Percentiles rank a stretch among this genome's conserved stretches.
Conservation (phyloP, 2,797 vertebrate genomes). For the Bovichtus diacanthus region DNA sequence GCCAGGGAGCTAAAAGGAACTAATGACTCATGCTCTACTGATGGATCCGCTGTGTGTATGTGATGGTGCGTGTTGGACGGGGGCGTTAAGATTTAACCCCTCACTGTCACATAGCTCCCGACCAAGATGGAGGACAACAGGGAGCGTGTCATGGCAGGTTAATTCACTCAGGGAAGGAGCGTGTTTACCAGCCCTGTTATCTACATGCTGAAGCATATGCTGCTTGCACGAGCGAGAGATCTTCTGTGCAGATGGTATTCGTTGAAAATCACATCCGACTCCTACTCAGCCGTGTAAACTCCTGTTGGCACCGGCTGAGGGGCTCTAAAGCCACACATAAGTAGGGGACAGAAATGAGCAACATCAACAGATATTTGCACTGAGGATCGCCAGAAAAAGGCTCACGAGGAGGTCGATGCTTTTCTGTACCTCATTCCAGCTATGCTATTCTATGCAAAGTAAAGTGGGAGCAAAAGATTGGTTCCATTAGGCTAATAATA, state of each 20-base stretch:
- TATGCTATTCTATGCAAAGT: not conserved
- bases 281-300: constrained; percentile 75
- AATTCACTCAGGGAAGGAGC: constrained; percentile 54
- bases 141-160: constrained; percentile 59
- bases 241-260: constrained; percentile 73
- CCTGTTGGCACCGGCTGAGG: constrained; percentile 53
- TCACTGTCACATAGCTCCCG: constrained; percentile 35
- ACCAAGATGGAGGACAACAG: constrained; percentile 59
- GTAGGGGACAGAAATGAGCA: constrained; percentile 29
- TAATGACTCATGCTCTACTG: constrained; percentile 70
- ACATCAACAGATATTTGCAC: constrained; percentile 13
- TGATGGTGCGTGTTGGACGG: constrained; percentile 22
- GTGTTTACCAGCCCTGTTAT: constrained; percentile 55
- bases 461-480: not conserved
- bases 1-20: constrained; percentile 63
- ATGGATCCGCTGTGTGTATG: constrained; percentile 50
- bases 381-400: constrained; percentile 1
- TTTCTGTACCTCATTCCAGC: not conserved
- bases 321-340: constrained; percentile 39
- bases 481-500: not conserved
- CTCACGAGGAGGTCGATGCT: not conserved
- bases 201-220: constrained; percentile 61
- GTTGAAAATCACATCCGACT: constrained; percentile 63
- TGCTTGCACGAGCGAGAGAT: constrained; percentile 56
- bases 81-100: constrained; percentile 59